A percentile compares a stretch with the other conserved stretches of the same genome.
Evolutionary conservation across 2,888 invertebrate genomes (phyloP).

Genomic region (Nemotelus pantherinus): DNA sequence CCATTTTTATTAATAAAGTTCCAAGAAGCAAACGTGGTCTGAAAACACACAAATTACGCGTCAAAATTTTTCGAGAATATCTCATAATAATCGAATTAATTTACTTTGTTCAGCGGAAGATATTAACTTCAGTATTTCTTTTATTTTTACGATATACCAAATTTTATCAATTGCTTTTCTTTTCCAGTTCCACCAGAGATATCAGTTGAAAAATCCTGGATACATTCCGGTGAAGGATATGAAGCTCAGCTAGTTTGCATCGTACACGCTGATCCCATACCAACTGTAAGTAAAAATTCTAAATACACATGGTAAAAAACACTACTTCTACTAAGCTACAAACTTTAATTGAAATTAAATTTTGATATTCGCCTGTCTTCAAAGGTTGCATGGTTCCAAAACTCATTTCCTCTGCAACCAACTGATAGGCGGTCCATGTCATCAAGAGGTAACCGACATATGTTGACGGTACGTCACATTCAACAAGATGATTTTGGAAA

Average conservation of each 20-base stretch:
- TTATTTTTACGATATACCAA: not conserved
- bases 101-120: not conserved
- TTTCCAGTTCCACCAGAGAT: slow-evolving; percentile 75
- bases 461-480: slow-evolving; percentile 72
- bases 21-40: too few relatives aligned
- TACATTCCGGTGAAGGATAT: slow-evolving; percentile 76
- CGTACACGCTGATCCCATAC: slow-evolving; percentile 75
- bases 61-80: not conserved
- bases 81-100: not conserved
- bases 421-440: slow-evolving; percentile 77
- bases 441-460: slow-evolving; percentile 75
- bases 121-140: too few relatives aligned
- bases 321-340: slow-evolving; percentile 14
- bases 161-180: not conserved
- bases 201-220: slow-evolving; percentile 75
- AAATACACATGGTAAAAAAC: not conserved
- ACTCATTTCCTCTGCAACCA: slow-evolving; percentile 73
- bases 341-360: slow-evolving; percentile 30
- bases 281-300: slow-evolving; percentile 67
- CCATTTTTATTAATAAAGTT: too few relatives aligned
- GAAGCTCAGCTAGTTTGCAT: slow-evolving; percentile 75
- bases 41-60: not conserved
- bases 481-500: slow-evolving; percentile 77
- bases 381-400: slow-evolving; percentile 77
- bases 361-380: not conserved